Evolutionary conservation across 2,797 vertebrate species (phyloP).

Genomic region (Prunella strophiata): DNA sequence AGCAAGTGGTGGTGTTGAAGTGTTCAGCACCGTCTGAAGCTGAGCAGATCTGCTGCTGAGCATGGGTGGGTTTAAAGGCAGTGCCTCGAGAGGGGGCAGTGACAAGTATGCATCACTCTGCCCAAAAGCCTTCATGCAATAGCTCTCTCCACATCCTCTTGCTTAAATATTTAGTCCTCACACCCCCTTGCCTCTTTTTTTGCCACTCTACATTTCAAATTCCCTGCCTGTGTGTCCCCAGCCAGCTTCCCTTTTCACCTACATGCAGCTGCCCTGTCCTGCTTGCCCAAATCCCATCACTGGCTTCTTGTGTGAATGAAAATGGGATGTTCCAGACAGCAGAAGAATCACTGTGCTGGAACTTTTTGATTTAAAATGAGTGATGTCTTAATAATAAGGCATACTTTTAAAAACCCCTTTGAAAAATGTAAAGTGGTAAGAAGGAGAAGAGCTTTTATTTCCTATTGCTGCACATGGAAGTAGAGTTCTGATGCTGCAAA

Average conservation of each 20-base stretch:
- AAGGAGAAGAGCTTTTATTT: not conserved
- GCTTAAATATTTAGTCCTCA: not conserved
- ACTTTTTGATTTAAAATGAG: not conserved
- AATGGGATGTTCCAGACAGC: not conserved
- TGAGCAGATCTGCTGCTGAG: not conserved
- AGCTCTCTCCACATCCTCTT: not conserved
- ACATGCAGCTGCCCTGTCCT: not conserved
- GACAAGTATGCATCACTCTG: not conserved
- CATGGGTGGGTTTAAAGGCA: accelerated
- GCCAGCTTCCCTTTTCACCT: not conserved
- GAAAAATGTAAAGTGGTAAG: not conserved
- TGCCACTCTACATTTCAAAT: not conserved
- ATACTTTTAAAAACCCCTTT: not conserved
- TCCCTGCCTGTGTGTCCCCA: not conserved
- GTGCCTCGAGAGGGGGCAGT: accelerated
- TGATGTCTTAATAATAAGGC: not conserved
- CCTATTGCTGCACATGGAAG: not conserved
- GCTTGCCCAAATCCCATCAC: not conserved
- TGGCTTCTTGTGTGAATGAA: not conserved
- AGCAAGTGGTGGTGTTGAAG: not conserved
- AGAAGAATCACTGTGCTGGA: not conserved
- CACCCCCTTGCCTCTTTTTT: not conserved
- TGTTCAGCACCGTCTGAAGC: accelerated
- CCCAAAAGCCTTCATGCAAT: not conserved
- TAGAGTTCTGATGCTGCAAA: not conserved